Evolutionary conservation across 2,797 vertebrate species (phyloP).

Genomic region (Silurus aristotelis): DNA sequence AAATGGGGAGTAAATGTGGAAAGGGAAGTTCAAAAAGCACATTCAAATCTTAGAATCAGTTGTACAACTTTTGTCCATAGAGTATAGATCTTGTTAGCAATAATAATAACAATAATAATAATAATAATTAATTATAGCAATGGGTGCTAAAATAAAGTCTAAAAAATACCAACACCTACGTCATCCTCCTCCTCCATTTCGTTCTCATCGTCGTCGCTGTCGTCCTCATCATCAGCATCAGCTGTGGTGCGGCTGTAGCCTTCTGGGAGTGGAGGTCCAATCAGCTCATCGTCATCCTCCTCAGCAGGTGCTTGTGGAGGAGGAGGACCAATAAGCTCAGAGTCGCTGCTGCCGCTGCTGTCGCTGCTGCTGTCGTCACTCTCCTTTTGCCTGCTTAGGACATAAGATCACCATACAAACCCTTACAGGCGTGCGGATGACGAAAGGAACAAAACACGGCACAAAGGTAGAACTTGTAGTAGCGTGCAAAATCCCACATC

Average conservation of each 20-base stretch:
- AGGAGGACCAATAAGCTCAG: conserved; percentile 78
- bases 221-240: conserved; percentile 73
- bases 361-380: conserved; percentile 69
- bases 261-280: conserved; percentile 81
- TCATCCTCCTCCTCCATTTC: conserved; percentile 67
- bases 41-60: no score
- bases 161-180: conserved; percentile 47
- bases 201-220: conserved; percentile 64
- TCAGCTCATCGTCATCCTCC: conserved; percentile 67
- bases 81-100: no score
- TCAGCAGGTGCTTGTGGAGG: conserved; percentile 56
- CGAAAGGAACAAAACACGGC: neutral
- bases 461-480: neutral
- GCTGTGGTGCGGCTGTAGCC: conserved; percentile 72
- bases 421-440: neutral
- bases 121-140: no score
- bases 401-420: neutral
- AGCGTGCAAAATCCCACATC: neutral
- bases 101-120: no score
- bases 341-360: conserved; percentile 73
- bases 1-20: no score
- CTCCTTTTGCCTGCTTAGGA: conserved; percentile 57
- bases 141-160: no score
- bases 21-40: no score
- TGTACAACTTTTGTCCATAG: no score